Evolutionary conservation across 2,888 invertebrate genomes (phyloP).

Genomic region (Agrochola circellaris): DNA sequence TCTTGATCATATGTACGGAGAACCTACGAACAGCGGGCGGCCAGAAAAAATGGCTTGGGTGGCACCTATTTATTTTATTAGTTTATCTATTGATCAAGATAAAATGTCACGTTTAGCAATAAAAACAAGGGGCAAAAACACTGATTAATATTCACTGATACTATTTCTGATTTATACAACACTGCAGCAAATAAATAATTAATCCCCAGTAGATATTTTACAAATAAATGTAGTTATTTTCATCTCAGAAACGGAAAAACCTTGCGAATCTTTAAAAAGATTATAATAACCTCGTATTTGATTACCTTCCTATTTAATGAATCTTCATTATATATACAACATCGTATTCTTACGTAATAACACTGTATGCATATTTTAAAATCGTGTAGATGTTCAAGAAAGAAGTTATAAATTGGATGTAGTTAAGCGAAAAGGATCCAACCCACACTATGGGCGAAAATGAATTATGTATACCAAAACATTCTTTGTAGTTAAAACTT

Average conservation of each 20-base stretch:
- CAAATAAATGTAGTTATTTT: background rate
- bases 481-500: no score
- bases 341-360: slow-evolving; percentile 14
- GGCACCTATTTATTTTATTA: background rate
- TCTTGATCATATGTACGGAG: background rate
- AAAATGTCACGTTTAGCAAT: slow-evolving; percentile 10
- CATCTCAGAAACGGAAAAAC: slow-evolving; percentile 21
- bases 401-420: slow-evolving; percentile 4
- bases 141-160: background rate
- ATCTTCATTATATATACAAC: slow-evolving; percentile 24
- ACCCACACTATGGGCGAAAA: no score
- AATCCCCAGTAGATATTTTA: background rate
- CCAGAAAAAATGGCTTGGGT: background rate
- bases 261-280: slow-evolving; percentile 13
- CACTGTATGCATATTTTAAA: background rate
- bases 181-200: background rate
- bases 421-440: no score
- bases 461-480: no score
- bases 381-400: slow-evolving; percentile 19
- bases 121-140: slow-evolving; percentile 28
- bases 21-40: background rate
- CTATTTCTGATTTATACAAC: background rate
- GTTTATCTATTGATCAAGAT: background rate
- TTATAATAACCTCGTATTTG: slow-evolving; percentile 24
- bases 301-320: slow-evolving; percentile 26